A percentile compares a stretch with the other conserved stretches of the same genome.
These are phyloP conservation scores for Butorides virescens DNA, from an alignment of 2,113 vertebrate genomes.

Conservation along the genomic window DNA sequence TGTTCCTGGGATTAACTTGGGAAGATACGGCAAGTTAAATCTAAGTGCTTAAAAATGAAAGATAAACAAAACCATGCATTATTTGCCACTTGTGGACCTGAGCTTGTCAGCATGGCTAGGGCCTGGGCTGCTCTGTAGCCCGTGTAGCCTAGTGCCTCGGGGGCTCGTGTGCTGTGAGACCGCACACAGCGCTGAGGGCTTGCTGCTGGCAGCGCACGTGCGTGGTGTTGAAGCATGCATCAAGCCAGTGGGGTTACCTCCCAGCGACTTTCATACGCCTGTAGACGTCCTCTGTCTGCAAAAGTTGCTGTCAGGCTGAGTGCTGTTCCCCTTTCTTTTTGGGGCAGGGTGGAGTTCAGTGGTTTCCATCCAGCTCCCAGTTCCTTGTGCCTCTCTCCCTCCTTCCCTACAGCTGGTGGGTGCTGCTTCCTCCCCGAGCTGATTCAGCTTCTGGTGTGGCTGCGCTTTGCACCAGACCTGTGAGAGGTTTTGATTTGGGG, in stretches of 20 bases:
- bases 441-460: background rate
- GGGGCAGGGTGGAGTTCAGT: background rate
- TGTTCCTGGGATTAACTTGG: background rate
- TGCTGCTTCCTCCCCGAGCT: background rate
- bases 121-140: background rate
- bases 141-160: background rate
- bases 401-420: background rate
- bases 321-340: background rate
- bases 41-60: background rate
- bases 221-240: background rate
- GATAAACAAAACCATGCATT: background rate
- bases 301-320: background rate
- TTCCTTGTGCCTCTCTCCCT: background rate
- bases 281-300: background rate
- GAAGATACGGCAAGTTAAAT: background rate
- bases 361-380: background rate
- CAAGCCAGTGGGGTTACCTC: background rate
- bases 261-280: background rate
- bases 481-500: conserved; percentile 36
- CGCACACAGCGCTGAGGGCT: accelerated
- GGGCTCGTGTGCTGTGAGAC: background rate
- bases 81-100: background rate
- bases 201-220: background rate
- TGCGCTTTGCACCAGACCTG: background rate
- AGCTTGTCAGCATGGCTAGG: background rate